These are phyloP conservation scores for Synanthedon formicaeformis DNA, from an alignment of 2,888 invertebrate species.

Conservation along the genomic window DNA sequence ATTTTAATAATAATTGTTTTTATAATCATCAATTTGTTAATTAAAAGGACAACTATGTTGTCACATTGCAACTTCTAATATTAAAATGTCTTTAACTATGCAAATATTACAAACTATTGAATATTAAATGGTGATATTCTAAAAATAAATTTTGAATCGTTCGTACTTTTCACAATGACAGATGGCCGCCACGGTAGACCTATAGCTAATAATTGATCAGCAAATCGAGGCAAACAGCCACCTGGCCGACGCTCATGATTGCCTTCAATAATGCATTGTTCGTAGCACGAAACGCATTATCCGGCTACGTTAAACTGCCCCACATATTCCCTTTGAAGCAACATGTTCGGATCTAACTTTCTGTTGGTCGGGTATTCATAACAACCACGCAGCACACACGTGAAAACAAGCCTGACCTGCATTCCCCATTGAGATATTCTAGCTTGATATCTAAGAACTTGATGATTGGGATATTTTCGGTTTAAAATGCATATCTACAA, in stretches of 20 bases:
- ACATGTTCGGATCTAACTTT: not conserved
- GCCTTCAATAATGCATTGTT: constrained; percentile 56
- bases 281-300: constrained; percentile 39
- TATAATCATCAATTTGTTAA: no score
- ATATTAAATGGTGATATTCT: no score
- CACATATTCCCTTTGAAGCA: constrained; percentile 6
- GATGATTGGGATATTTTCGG: constrained; percentile 34
- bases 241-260: constrained; percentile 46
- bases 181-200: constrained; percentile 17
- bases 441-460: constrained; percentile 30
- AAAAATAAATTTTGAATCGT: no score
- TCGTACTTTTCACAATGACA: constrained; percentile 7
- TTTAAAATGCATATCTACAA: constrained; percentile 12
- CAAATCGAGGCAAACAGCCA: constrained; percentile 50
- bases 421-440: constrained; percentile 53
- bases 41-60: no score
- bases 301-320: constrained; percentile 15
- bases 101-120: no score
- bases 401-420: constrained; percentile 48
- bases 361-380: not conserved
- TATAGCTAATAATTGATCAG: constrained; percentile 50
- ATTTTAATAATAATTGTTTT: no score
- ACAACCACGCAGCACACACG: constrained; percentile 15
- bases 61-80: no score
- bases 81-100: no score